A percentile compares a stretch with the other conserved stretches of the same genome.
Evolutionary conservation across 2,888 invertebrate genomes (phyloP).

Genomic region (Euzophera pinguis): DNA sequence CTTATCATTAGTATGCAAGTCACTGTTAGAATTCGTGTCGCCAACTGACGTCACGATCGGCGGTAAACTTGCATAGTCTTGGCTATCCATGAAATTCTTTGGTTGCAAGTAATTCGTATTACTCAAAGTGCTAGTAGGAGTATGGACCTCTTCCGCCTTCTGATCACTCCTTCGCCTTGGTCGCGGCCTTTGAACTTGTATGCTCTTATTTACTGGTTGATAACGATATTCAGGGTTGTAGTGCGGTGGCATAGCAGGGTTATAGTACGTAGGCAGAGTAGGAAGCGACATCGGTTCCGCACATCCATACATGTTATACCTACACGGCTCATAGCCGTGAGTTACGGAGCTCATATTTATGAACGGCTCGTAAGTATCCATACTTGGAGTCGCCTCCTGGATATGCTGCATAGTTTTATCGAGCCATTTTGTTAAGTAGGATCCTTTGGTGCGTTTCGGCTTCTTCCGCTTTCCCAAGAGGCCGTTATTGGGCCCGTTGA

Average conservation of each 20-base stretch:
- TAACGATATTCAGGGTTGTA: constrained; percentile 61
- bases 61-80: constrained; percentile 84
- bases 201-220: constrained; percentile 54
- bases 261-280: constrained; percentile 79
- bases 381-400: constrained; percentile 58
- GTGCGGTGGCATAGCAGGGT: constrained; percentile 42
- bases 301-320: constrained; percentile 72
- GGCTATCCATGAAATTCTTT: constrained; percentile 63
- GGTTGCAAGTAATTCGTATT: constrained; percentile 55
- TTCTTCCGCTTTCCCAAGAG: constrained; percentile 74
- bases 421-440: constrained; percentile 73
- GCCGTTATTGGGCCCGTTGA: constrained; percentile 62
- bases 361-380: constrained; percentile 60
- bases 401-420: constrained; percentile 72
- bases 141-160: constrained; percentile 52
- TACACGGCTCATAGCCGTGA: constrained; percentile 67
- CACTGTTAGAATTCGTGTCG: constrained; percentile 71
- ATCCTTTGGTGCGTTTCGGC: constrained; percentile 60
- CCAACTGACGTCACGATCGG: constrained; percentile 81
- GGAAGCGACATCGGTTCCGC: constrained; percentile 84
- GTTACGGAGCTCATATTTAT: constrained; percentile 53
- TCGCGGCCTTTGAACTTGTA: constrained; percentile 58
- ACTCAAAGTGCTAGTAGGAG: constrained; percentile 41
- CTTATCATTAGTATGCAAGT: constrained; percentile 70
- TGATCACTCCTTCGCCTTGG: constrained; percentile 47